These are phyloP conservation scores for Hedychridium roseum DNA, from an alignment of 2,888 invertebrate species.

Conservation along the genomic window DNA sequence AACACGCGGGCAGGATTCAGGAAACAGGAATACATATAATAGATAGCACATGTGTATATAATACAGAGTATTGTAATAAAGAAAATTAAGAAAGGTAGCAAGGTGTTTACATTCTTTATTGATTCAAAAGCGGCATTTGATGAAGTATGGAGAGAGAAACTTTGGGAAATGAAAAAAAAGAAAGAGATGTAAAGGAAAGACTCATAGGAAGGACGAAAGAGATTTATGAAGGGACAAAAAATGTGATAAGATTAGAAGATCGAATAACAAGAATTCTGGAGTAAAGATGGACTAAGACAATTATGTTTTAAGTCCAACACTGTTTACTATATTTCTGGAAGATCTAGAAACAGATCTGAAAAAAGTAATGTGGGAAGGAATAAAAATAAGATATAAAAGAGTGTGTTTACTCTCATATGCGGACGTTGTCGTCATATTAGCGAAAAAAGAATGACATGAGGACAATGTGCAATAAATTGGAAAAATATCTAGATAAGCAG, in stretches of 20 bases:
- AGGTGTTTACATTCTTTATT: constrained; percentile 2
- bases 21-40: background rate
- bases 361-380: too few relatives aligned
- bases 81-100: constrained; percentile 3
- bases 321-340: too few relatives aligned
- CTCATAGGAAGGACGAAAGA: background rate
- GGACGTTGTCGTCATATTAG: too few relatives aligned
- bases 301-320: too few relatives aligned
- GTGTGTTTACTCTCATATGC: too few relatives aligned
- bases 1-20: constrained; percentile 9
- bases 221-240: background rate
- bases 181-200: background rate
- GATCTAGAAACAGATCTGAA: too few relatives aligned
- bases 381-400: too few relatives aligned
- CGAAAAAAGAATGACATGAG: too few relatives aligned
- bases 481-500: too few relatives aligned
- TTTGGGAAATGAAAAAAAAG: background rate
- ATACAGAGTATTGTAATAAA: constrained; percentile 2
- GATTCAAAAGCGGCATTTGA: constrained; percentile 6
- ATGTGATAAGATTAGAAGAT: background rate
- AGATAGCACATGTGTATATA: background rate
- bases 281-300: too few relatives aligned
- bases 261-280: constrained; percentile 5
- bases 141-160: background rate
- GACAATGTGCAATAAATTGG: too few relatives aligned